Percentiles rank a stretch among this genome's conserved stretches.
Conservation (phyloP, 2,797 vertebrate species). For the Bovichtus diacanthus region DNA sequence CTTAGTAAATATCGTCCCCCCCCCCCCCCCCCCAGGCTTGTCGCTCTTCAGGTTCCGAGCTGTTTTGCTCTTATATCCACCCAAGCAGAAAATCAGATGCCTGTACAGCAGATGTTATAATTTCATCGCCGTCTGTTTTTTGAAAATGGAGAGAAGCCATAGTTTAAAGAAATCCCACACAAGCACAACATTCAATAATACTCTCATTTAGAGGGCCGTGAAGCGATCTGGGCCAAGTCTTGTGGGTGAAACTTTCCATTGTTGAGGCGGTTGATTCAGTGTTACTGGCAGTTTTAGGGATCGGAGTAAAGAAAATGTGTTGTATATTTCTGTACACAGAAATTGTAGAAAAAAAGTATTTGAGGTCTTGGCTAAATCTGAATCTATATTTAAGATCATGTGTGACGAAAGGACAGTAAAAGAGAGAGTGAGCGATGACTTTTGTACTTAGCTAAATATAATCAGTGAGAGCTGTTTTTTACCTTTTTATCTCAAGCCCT, state of each 20-base stretch:
- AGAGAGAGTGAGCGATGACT: too few relatives aligned
- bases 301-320: neutral
- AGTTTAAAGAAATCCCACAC: slow-evolving; percentile 34
- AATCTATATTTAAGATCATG: too few relatives aligned
- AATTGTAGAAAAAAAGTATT: too few relatives aligned
- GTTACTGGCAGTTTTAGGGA: neutral
- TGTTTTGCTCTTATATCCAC: slow-evolving; percentile 12
- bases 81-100: slow-evolving; percentile 52
- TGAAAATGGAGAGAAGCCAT: slow-evolving; percentile 21
- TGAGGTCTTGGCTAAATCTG: too few relatives aligned
- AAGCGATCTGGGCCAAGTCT: neutral
- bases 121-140: slow-evolving; percentile 55
- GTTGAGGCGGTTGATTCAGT: neutral
- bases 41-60: neutral
- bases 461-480: too few relatives aligned
- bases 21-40: slow-evolving; percentile 6
- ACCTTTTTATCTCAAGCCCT: too few relatives aligned
- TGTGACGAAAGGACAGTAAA: too few relatives aligned
- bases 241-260: neutral
- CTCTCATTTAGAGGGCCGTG: slow-evolving; percentile 14
- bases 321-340: too few relatives aligned
- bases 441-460: too few relatives aligned
- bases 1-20: slow-evolving; percentile 23
- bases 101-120: slow-evolving; percentile 53
- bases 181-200: slow-evolving; percentile 14